These are phyloP conservation scores for Hipposideros larvatus DNA, from an alignment of 2,797 vertebrate genomes.

Conservation along the genomic window DNA sequence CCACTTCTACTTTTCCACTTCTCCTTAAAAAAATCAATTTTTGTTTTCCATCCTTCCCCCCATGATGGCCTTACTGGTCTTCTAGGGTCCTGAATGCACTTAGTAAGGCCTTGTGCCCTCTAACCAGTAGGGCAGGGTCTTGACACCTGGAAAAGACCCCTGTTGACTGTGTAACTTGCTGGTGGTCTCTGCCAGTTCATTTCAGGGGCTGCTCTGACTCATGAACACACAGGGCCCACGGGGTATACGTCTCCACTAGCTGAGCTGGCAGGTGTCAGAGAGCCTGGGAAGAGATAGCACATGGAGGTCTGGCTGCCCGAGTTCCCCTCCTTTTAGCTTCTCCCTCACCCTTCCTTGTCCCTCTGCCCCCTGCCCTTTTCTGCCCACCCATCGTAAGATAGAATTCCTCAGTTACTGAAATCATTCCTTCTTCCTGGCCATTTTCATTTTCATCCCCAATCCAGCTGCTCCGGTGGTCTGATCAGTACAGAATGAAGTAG, in stretches of 20 bases:
- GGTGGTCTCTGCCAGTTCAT: background rate
- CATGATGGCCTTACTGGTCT: background rate
- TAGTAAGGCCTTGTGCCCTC: background rate
- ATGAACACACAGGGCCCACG: background rate
- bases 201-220: background rate
- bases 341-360: background rate
- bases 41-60: background rate
- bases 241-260: accelerated
- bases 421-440: background rate
- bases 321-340: background rate
- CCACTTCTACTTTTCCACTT: background rate
- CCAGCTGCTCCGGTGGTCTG: background rate
- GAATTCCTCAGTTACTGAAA: background rate
- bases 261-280: background rate
- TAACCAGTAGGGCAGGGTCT: background rate
- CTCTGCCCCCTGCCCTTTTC: background rate
- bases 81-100: background rate
- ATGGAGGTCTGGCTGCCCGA: accelerated
- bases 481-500: background rate
- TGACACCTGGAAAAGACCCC: background rate
- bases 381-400: background rate
- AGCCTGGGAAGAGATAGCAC: background rate
- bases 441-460: background rate
- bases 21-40: background rate
- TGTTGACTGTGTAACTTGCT: background rate